Evolutionary conservation across 2,113 vertebrate species (phyloP), one percentile per base, ranked within the genome.

Genomic region (Oenanthe melanoleuca): DNA sequence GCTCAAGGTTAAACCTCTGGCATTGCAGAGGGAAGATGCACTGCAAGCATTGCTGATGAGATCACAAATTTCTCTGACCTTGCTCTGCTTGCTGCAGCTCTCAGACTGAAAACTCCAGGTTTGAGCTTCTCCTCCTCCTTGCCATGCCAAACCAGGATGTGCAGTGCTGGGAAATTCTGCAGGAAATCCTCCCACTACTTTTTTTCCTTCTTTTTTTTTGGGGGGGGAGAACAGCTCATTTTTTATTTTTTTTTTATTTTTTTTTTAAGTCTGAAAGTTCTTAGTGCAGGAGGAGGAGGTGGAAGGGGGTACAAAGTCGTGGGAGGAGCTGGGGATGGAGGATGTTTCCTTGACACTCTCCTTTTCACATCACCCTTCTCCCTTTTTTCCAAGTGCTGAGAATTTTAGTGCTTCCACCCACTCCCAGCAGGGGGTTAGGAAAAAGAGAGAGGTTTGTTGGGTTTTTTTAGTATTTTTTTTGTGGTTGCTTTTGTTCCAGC

Each of bases 251-350:
- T 33, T 60, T 45, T 26, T 42, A 37, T 37, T 49, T 44, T 26
- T 42, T 44, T 44, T 29, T 5, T 6, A 0, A 19, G 88, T 21
- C 67, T 74, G 72, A 21, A 89, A 64, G 53, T 80, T 88, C 2
- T 0, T 61, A 42, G 66, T 34, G 28, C 34, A 33, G 77, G 61
- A 87, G 87, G 84, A 87, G 96, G 89, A 0, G 14, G 80, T 26
- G 65, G 69, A 52, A 73, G 37, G 44, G 53, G 71, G 86, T 13
- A 77, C 74, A 86, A 45, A 95, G 64, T 5, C 2, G 5, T 49
- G 85, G 88, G 93, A 94, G 75, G 88, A 88, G 83, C 2, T 88
- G 83, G 86, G 81, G 85, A 75, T 28, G 64, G 69, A 92, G 88
- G 82, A 67, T 78, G 55, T 74, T 86, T 74, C 67, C 88, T 63